A percentile compares a stretch with the other conserved stretches of the same genome.
These are phyloP conservation scores for Serranus cabrilla DNA, from an alignment of 2,797 vertebrate genomes.

Conservation along the genomic window DNA sequence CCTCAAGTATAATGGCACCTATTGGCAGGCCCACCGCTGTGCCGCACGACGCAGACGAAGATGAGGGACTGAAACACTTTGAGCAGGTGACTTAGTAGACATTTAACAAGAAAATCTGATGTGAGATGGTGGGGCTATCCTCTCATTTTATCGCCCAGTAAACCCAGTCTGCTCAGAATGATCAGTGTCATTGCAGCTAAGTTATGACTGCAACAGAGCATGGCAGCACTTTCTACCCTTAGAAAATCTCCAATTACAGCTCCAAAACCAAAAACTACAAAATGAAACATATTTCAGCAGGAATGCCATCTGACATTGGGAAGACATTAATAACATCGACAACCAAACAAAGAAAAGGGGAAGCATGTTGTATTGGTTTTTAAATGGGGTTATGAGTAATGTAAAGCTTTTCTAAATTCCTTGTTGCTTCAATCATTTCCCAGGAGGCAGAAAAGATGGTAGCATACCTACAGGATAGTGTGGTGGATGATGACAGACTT, in stretches of 20 bases:
- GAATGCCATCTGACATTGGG: no score
- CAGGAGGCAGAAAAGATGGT: constrained; percentile 99
- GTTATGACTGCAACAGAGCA: no score
- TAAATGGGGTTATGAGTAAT: background rate
- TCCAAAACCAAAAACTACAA: no score
- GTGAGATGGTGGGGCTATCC: background rate
- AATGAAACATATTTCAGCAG: background rate
- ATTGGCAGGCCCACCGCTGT: constrained; percentile 84
- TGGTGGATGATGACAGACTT: constrained; percentile 93
- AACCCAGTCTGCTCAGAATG: no score
- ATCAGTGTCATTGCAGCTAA: no score
- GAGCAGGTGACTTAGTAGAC: constrained; percentile 88
- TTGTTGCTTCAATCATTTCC: background rate
- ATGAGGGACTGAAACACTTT: constrained; percentile 97
- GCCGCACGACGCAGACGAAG: constrained; percentile 92
- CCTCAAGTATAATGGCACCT: constrained; percentile 80
- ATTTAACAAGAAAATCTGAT: background rate
- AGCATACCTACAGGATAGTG: constrained; percentile 97
- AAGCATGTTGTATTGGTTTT: background rate
- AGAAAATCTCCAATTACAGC: no score
- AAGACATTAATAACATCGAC: no score
- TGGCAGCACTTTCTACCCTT: no score
- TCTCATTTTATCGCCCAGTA: no score
- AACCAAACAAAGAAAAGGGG: no score
- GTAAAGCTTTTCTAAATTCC: background rate